Conservation (phyloP, 2,113 vertebrate genomes). For the Sphaerodactylus townsendi region DNA sequence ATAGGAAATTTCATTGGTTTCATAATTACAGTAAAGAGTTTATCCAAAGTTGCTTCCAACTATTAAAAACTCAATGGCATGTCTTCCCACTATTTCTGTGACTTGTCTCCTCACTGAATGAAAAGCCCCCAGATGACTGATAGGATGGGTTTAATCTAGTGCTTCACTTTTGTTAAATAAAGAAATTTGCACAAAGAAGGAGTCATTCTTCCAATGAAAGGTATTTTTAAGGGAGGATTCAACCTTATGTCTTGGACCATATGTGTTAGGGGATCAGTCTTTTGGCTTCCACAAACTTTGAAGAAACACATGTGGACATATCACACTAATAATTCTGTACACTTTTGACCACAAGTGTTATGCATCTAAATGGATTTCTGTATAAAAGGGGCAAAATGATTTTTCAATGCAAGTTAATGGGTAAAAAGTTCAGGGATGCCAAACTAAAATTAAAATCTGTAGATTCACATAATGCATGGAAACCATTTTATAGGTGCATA, state of each 20-base stretch:
- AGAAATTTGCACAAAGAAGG: too few species aligned
- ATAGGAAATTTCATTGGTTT: neutral
- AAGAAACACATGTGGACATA: neutral
- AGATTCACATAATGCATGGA: neutral
- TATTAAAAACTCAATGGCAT: too few species aligned
- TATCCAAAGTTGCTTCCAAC: too few species aligned
- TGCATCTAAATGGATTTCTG: accelerated
- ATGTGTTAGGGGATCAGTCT: too few species aligned
- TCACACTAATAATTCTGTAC: neutral
- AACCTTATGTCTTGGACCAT: neutral
- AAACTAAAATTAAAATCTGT: neutral
- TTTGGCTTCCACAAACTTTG: neutral
- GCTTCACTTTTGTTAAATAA: too few species aligned
- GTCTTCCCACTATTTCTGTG: neutral
- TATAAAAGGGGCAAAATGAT: neutral
- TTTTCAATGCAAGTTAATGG: neutral
- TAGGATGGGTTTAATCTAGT: too few species aligned
- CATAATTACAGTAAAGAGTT: neutral
- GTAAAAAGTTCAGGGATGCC: too few species aligned
- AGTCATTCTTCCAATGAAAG: too few species aligned
- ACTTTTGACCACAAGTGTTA: neutral
- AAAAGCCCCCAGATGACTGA: neutral
- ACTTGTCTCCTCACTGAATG: neutral
- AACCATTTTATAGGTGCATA: neutral
- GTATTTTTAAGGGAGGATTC: too few species aligned